Conservation (phyloP, 2,888 invertebrate species). For the Cabera pusaria region DNA sequence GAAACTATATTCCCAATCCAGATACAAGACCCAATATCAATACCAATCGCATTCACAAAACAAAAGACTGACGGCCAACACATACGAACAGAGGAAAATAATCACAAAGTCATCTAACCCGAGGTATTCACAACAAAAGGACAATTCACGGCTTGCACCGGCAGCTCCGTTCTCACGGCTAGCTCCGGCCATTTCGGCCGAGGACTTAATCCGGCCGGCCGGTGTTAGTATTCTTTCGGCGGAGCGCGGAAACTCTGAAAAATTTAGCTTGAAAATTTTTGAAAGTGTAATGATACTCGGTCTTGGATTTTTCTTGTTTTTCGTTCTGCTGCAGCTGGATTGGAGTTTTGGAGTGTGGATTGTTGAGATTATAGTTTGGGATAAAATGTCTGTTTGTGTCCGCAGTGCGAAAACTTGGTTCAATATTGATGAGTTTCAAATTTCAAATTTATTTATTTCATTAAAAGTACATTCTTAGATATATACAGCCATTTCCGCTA, state of each 20-base stretch:
- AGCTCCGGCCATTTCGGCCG: conserved; percentile 36
- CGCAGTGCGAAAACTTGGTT: no score
- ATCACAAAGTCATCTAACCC: conserved; percentile 26
- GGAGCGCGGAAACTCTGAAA: conserved; percentile 44
- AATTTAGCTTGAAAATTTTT: conserved; percentile 47
- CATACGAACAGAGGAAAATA: conserved; percentile 23
- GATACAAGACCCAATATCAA: no score
- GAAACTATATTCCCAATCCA: no score
- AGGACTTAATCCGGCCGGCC: conserved; percentile 43
- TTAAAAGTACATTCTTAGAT: no score
- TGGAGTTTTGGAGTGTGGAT: conserved; percentile 2
- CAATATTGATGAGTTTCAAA: no score
- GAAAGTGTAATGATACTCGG: conserved; percentile 23
- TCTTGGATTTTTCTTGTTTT: conserved; percentile 17
- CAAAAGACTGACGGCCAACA: no score
- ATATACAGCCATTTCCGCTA: no score
- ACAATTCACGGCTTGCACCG: conserved; percentile 12
- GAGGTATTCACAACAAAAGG: conserved; percentile 27
- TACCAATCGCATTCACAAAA: no score
- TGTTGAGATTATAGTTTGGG: no score
- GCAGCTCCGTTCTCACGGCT: conserved; percentile 9
- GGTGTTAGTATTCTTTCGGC: conserved; percentile 55
- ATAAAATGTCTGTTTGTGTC: no score
- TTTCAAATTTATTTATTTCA: no score
- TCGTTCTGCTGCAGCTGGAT: conserved; percentile 1